A percentile compares a stretch with the other conserved stretches of the same genome.
Conservation (phyloP, 2,113 vertebrate genomes). For the Trachemys scripta region DNA sequence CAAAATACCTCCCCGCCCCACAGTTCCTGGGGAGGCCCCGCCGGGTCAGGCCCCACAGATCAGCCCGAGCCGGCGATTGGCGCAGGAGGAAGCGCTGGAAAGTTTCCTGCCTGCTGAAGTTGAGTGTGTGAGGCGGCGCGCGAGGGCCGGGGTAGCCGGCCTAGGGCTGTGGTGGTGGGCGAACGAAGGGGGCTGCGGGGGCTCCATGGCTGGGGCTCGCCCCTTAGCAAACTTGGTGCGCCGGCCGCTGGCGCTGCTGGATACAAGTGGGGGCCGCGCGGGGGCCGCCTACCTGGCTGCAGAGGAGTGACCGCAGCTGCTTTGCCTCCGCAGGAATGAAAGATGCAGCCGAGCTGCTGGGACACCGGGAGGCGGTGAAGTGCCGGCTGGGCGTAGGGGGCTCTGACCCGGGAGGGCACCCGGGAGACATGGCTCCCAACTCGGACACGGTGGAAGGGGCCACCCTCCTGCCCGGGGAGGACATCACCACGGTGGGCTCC, state of each 20-base stretch:
- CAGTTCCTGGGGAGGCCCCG: not conserved
- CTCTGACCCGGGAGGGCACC: constrained; percentile 90
- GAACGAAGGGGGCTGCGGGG: not conserved
- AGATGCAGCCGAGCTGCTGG: constrained; percentile 95
- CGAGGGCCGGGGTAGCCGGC: not conserved
- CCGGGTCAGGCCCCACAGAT: not conserved
- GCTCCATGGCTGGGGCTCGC: not conserved
- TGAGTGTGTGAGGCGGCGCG: not conserved
- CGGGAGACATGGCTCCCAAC: constrained; percentile 93
- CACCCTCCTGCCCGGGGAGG: constrained; percentile 94
- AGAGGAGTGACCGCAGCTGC: constrained; percentile 56
- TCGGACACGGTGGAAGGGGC: constrained; percentile 92
- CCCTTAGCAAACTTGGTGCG: not conserved
- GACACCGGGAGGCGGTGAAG: constrained; percentile 95
- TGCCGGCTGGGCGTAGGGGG: constrained; percentile 92
- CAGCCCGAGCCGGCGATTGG: not conserved
- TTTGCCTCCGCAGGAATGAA: constrained; percentile 93
- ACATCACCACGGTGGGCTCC: constrained; percentile 92
- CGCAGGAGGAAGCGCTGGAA: constrained; percentile 1
- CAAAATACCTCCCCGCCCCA: not conserved
- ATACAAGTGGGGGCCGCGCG: not conserved
- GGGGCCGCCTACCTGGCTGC: not conserved
- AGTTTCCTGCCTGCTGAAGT: not conserved
- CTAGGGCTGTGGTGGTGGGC: not conserved
- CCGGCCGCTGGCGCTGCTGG: not conserved